Evolutionary conservation across 2,888 invertebrate species (phyloP).

Genomic region (Myathropa florea): DNA sequence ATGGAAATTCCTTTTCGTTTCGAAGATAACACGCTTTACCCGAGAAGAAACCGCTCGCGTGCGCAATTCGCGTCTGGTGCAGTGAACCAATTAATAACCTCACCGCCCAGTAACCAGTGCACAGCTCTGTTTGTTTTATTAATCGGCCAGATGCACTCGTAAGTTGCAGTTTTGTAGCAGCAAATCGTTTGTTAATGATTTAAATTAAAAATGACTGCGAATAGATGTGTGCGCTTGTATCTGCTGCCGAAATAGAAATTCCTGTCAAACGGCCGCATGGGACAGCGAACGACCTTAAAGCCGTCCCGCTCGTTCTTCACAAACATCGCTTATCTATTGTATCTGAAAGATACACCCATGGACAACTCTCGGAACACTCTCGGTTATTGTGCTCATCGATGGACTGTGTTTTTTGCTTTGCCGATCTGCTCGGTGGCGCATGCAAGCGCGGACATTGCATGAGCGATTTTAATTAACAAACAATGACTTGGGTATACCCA

Average conservation of each 20-base stretch:
- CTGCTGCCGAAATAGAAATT: no score
- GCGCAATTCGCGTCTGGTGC: not conserved
- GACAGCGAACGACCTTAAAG: no score
- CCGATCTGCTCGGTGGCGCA: constrained; percentile 57
- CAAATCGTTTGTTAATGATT: constrained; percentile 41
- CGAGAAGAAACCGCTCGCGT: constrained; percentile 1
- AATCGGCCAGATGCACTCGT: not conserved
- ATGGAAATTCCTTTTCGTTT: not conserved
- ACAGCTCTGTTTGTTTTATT: constrained; percentile 27
- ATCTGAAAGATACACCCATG: constrained; percentile 1
- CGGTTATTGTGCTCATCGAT: constrained; percentile 28
- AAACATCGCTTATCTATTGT: not conserved
- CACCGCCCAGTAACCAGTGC: not conserved
- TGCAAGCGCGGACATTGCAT: constrained; percentile 58
- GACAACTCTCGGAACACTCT: constrained; percentile 13
- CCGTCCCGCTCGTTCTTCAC: no score
- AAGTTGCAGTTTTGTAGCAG: constrained; percentile 19
- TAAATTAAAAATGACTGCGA: constrained; percentile 44
- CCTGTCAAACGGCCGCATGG: not conserved
- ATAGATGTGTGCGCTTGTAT: not conserved
- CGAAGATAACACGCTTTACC: not conserved
- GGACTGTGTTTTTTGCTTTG: not conserved
- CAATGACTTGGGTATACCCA: constrained; percentile 35
- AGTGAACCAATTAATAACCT: constrained; percentile 17
- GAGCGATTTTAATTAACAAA: constrained; percentile 57